Evolutionary conservation across 2,888 invertebrate species (phyloP), one percentile per base, ranked within the genome.

Genomic region (Stegophylla sp.): DNA sequence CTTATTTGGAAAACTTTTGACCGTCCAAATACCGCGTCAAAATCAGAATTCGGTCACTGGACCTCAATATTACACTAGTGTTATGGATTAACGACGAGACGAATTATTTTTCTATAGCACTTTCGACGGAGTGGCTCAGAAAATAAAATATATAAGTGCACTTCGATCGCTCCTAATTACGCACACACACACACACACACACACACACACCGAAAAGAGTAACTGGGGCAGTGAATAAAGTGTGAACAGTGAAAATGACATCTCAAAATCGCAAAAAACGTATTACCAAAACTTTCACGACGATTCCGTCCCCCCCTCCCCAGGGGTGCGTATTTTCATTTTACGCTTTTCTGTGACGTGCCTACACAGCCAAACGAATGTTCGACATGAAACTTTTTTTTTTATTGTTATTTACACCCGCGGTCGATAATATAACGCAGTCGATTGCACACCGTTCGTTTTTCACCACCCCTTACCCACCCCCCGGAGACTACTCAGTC

Each of bases 311-410:
- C 3, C 28, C 26, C 15, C n/a, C n/a, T n/a, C n/a, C n/a, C n/a
- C n/a, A n/a, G n/a, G n/a, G n/a, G 23, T 23, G n/a, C 12, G n/a
- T 12, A 12, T 10, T 10, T 20, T 20, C 20, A 3, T n/a, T 1
- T 1, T 15, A 13, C 26, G 43, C 43, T 73, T 73, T n/a, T n/a
- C n/a, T n/a, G n/a, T n/a, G 45, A 59, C 26, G 43, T 43, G n/a
- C n/a, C n/a, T n/a, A n/a, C n/a, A 43, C 17, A 43, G 43, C 3
- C 17, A 20, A 51, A 72, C 23, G 23, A 23, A 56, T 56, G 43
- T 59, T 72, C 56, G 72, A 56, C 71, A 41, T 12, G 71, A 59
- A 41, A 56, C 41, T 59, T 26, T 72, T 72, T 45, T 41, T 56
- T 23, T 56, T 56, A 20, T 10, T 23, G 20, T 56, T 56, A 15